A percentile compares a stretch with the other conserved stretches of the same genome.
phyloP scores from a whole-genome alignment of 2,797 vertebrate genomes.

The Leucoraja ocellata region DNA sequence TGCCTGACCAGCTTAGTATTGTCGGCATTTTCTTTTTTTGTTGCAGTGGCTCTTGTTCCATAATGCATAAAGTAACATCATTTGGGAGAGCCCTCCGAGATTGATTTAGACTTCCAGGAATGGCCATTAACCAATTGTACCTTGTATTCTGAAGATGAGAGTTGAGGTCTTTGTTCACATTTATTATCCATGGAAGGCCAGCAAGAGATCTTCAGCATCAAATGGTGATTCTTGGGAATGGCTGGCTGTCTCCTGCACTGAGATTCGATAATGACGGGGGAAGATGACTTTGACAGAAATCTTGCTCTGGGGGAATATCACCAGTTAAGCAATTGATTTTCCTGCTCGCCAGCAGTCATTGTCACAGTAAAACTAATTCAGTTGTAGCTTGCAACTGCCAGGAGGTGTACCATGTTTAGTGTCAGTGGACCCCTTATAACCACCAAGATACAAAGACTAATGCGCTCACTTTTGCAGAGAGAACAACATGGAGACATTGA shows the following conservation, averaged over 20 bases:
- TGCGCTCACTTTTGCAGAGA: neutral
- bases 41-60: neutral
- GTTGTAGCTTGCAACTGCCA: constrained; percentile 24
- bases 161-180: neutral
- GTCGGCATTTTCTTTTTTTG: no score
- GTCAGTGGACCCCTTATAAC: neutral
- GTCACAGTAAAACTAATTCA: constrained; percentile 28
- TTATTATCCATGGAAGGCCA: neutral
- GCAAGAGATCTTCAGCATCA: neutral
- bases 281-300: constrained; percentile 31
- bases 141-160: neutral
- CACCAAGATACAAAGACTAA: neutral
- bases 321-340: constrained; percentile 34
- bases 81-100: neutral
- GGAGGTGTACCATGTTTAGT: constrained; percentile 13
- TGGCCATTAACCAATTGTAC: neutral
- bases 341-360: constrained; percentile 2
- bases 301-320: constrained; percentile 31
- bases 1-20: no score
- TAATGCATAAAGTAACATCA: neutral
- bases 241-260: neutral
- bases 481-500: neutral
- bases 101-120: neutral
- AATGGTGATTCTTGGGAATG: neutral
- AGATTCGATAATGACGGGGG: constrained; percentile 19